phyloP scores from a whole-genome alignment of 2,888 invertebrate species.

The Sabatieria punctata region DNA sequence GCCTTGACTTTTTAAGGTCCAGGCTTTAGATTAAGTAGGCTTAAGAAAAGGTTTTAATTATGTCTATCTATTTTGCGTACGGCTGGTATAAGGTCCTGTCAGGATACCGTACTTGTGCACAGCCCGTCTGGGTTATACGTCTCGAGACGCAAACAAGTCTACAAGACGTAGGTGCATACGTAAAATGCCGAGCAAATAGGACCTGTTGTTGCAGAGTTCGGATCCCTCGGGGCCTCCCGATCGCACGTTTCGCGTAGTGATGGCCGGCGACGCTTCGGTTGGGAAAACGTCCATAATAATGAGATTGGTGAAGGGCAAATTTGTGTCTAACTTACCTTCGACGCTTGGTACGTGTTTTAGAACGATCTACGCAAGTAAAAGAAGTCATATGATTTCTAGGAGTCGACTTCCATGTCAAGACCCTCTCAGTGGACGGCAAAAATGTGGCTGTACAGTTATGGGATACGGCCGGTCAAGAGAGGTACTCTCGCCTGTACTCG shows the following conservation, averaged over 20 bases:
- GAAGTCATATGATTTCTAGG: constrained; percentile 34
- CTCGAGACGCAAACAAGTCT: no score
- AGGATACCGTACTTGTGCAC: not conserved
- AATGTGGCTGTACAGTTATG: constrained; percentile 41
- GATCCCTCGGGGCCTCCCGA: constrained; percentile 34
- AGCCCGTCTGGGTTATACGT: no score
- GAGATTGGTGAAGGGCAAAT: constrained; percentile 43
- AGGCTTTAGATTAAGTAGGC: no score
- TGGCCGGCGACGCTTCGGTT: constrained; percentile 47
- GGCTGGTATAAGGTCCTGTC: not conserved
- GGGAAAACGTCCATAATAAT: constrained; percentile 47
- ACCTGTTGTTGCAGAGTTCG: no score
- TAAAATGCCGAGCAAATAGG: no score
- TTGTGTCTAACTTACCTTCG: constrained; percentile 41
- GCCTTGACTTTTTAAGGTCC: no score
- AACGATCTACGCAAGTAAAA: not conserved
- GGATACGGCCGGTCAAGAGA: constrained; percentile 46
- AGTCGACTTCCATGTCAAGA: constrained; percentile 44
- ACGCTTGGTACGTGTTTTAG: constrained; percentile 39
- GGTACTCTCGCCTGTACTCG: constrained; percentile 26
- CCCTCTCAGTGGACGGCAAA: constrained; percentile 40
- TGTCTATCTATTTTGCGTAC: no score
- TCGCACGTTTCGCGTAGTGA: constrained; percentile 44
- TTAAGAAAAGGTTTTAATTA: no score
- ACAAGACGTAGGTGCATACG: no score